Percentiles rank a stretch among this genome's conserved stretches.
Evolutionary conservation across 2,113 vertebrate genomes (phyloP).

Genomic region (Chlorodrepanis virens): DNA sequence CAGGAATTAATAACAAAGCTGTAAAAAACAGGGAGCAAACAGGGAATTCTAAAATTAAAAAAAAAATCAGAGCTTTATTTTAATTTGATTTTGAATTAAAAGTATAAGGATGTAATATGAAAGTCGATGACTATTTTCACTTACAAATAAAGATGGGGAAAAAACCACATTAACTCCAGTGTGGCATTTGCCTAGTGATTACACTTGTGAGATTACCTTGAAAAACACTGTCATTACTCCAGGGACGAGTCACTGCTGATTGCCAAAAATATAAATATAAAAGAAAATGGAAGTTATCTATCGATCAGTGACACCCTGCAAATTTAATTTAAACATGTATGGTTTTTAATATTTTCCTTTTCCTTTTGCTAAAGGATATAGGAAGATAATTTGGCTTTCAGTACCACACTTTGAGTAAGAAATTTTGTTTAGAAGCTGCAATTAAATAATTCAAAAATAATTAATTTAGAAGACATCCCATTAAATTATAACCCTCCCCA

Average conservation of each 20-base stretch:
- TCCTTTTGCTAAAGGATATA: background rate
- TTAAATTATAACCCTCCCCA: slow-evolving; percentile 81
- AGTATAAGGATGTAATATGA: background rate
- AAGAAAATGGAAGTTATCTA: background rate
- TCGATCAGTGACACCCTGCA: background rate
- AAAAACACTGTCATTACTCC: slow-evolving; percentile 6
- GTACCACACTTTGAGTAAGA: slow-evolving; percentile 52
- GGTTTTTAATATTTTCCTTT: background rate
- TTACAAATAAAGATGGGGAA: background rate
- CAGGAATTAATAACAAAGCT: background rate
- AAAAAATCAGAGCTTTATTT: slow-evolving; percentile 16
- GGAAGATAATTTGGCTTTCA: slow-evolving; percentile 21
- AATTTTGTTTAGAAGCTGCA: slow-evolving; percentile 75
- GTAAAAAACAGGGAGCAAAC: background rate
- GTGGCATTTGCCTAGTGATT: background rate
- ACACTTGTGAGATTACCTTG: background rate
- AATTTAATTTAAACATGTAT: slow-evolving; percentile 14
- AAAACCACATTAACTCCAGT: background rate
- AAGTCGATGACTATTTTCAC: slow-evolving; percentile 11
- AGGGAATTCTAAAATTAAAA: background rate
- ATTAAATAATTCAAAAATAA: slow-evolving; percentile 83
- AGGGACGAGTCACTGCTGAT: background rate
- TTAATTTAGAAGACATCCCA: slow-evolving; percentile 82
- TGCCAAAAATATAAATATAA: slow-evolving; percentile 47
- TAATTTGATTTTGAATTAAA: background rate